Conservation (phyloP, 2,113 vertebrate genomes). For the Prionailurus bengalensis region DNA sequence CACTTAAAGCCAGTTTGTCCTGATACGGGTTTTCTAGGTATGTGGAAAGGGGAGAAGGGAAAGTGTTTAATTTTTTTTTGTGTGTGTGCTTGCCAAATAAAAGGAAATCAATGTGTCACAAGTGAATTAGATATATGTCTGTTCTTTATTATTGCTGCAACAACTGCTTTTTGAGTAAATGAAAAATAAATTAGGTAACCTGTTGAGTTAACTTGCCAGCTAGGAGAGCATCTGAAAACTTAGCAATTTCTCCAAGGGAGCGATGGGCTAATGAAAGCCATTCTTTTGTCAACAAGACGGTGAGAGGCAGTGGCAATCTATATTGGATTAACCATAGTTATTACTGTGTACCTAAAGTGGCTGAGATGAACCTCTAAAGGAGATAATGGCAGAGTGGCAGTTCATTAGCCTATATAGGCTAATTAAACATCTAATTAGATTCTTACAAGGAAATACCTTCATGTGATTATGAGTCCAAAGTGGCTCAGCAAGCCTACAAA, state of each 20-base stretch:
- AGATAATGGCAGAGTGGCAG: constrained; percentile 63
- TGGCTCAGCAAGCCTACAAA: constrained; percentile 39
- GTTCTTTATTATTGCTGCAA: constrained; percentile 56
- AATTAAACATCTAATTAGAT: constrained; percentile 78
- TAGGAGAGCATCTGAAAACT: constrained; percentile 54
- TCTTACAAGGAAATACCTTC: constrained; percentile 33
- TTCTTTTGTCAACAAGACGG: constrained; percentile 45
- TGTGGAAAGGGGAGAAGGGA: background rate
- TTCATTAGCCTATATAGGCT: constrained; percentile 63
- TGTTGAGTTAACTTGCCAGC: constrained; percentile 51
- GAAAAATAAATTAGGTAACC: constrained; percentile 58
- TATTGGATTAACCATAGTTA: constrained; percentile 79
- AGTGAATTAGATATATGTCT: constrained; percentile 54
- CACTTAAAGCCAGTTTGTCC: constrained; percentile 18
- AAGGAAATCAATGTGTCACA: background rate
- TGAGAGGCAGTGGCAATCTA: constrained; percentile 8
- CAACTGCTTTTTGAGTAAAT: constrained; percentile 64
- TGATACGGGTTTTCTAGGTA: constrained; percentile 57
- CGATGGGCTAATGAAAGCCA: constrained; percentile 44
- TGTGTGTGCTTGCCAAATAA: constrained; percentile 48
- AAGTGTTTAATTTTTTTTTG: constrained; percentile 38
- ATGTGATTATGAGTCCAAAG: background rate
- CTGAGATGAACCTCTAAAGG: constrained; percentile 75
- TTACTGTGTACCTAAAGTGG: constrained; percentile 66
- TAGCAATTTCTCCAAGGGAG: constrained; percentile 39